Percentiles rank a stretch among this genome's conserved stretches.
Conservation (phyloP, 2,888 invertebrate genomes). For the Rhingia campestris region DNA sequence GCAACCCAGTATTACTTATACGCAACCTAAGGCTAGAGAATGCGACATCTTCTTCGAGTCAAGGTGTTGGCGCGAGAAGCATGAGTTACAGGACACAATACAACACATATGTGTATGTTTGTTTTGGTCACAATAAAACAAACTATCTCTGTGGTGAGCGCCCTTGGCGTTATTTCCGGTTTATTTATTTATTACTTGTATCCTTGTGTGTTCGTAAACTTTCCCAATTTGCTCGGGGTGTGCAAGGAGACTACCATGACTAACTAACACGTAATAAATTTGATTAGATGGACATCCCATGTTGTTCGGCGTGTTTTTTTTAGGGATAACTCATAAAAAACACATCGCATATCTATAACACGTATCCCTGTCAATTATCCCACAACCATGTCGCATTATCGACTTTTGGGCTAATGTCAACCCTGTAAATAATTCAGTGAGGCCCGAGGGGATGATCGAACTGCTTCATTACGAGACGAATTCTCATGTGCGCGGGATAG, state of each 20-base stretch:
- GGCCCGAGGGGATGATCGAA: conserved; percentile 70
- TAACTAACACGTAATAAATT: conserved; percentile 74
- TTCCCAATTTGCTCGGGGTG: conserved; percentile 52
- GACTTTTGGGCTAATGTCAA: conserved; percentile 64
- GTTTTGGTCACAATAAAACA: conserved; percentile 48
- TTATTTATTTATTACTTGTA: conserved; percentile 72
- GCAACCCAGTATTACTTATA: conserved; percentile 64
- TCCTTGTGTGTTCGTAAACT: conserved; percentile 49
- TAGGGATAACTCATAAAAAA: conserved; percentile 60
- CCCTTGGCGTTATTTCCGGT: conserved; percentile 70
- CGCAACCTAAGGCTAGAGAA: conserved; percentile 51
- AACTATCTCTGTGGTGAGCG: conserved; percentile 47
- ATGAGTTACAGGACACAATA: conserved; percentile 36
- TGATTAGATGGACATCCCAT: conserved; percentile 68
- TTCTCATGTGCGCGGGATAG: conserved; percentile 7
- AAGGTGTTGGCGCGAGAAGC: conserved; percentile 22
- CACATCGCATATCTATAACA: conserved; percentile 33
- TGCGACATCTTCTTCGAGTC: conserved; percentile 29
- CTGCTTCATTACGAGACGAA: conserved; percentile 62
- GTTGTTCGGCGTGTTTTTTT: not conserved
- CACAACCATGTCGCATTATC: conserved; percentile 74
- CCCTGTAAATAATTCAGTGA: conserved; percentile 72
- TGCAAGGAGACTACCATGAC: conserved; percentile 52
- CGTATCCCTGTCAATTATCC: conserved; percentile 72
- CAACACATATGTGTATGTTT: conserved; percentile 61